Conservation (phyloP, 2,888 invertebrate species). For the Drosophila putrida region DNA sequence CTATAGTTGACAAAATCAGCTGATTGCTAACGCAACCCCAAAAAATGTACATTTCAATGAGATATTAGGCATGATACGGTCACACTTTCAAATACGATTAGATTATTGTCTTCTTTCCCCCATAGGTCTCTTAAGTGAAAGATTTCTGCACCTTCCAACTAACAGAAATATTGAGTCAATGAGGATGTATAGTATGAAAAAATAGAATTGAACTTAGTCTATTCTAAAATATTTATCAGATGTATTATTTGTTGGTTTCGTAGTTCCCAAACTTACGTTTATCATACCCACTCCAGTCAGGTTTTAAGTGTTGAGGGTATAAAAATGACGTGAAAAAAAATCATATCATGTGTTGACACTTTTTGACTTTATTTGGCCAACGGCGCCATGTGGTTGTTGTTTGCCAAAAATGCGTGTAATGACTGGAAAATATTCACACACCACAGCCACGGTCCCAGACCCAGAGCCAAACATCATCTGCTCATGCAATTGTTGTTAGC, state of each 20-base stretch:
- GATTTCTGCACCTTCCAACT: too few relatives aligned
- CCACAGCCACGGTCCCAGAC: slow-evolving; percentile 54
- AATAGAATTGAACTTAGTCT: neutral
- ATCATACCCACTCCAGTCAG: neutral
- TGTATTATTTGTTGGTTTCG: neutral
- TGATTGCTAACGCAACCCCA: too few relatives aligned
- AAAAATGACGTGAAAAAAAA: slow-evolving; percentile 19
- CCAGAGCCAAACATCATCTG: slow-evolving; percentile 46
- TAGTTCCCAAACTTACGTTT: neutral
- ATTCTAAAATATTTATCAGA: neutral
- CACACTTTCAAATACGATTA: too few relatives aligned
- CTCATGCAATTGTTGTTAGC: slow-evolving; percentile 76
- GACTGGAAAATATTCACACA: slow-evolving; percentile 74
- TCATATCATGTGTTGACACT: slow-evolving; percentile 72
- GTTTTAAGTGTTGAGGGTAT: neutral
- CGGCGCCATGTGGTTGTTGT: slow-evolving; percentile 29
- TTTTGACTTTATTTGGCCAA: slow-evolving; percentile 69
- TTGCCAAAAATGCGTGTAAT: slow-evolving; percentile 67
- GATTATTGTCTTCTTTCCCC: too few relatives aligned
- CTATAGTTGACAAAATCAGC: too few relatives aligned
- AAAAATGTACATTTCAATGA: too few relatives aligned
- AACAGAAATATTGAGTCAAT: too few relatives aligned
- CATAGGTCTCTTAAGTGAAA: too few relatives aligned
- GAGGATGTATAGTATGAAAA: too few relatives aligned
- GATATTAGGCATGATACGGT: too few relatives aligned